phyloP scores from a whole-genome alignment of 2,113 vertebrate species.

The Urocynchramus pylzowi region DNA sequence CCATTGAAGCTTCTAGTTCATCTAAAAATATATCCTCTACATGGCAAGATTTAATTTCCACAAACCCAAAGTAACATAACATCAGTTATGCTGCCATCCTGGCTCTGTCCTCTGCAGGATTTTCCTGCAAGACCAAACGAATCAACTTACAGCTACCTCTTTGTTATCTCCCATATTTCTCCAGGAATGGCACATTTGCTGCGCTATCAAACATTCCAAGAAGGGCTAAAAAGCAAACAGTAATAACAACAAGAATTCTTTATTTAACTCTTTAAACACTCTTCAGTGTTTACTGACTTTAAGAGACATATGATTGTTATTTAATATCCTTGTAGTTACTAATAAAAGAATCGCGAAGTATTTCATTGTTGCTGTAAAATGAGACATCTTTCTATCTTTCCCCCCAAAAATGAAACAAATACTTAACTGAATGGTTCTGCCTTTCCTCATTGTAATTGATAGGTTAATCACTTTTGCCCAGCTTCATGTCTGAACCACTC shows the following conservation, averaged over 20 bases:
- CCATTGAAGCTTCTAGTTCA: neutral
- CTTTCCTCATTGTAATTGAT: neutral
- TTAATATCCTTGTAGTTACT: neutral
- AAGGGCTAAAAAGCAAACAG: neutral
- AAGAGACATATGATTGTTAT: neutral
- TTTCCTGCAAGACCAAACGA: neutral
- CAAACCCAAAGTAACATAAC: neutral
- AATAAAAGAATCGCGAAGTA: neutral
- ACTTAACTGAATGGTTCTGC: neutral
- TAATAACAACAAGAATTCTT: neutral
- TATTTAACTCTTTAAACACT: no score
- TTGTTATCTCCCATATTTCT: neutral
- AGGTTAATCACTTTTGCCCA: neutral
- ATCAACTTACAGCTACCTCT: neutral
- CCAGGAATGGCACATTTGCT: neutral
- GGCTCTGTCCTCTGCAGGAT: neutral
- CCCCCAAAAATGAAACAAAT: neutral
- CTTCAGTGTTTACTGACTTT: neutral
- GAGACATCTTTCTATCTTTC: neutral
- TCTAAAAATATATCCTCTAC: neutral
- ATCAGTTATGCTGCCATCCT: neutral
- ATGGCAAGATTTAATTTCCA: neutral
- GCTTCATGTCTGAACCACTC: neutral
- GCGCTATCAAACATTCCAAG: neutral
- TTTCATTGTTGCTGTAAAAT: neutral